phyloP scores from a whole-genome alignment of 2,113 vertebrate genomes.

The Petroica traversi region DNA sequence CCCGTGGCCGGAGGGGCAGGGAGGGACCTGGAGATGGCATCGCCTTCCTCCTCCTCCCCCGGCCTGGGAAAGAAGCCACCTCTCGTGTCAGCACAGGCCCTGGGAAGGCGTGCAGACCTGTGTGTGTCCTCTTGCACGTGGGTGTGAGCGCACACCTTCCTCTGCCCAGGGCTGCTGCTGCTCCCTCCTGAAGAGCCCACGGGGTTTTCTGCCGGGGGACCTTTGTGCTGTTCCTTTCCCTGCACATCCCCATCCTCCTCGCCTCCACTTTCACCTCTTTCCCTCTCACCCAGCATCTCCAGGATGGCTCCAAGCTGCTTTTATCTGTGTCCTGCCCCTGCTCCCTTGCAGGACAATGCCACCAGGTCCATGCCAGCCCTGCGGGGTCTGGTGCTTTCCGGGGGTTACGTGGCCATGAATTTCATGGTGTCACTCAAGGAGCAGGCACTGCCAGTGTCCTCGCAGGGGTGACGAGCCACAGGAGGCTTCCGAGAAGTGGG shows the following conservation, averaged over 20 bases:
- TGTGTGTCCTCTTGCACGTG: conserved; percentile 1
- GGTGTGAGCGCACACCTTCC: neutral
- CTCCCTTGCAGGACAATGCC: neutral
- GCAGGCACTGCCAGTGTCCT: neutral
- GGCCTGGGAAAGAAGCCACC: neutral
- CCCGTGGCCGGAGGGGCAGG: neutral
- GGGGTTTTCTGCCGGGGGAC: neutral
- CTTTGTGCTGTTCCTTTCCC: neutral
- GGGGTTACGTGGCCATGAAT: neutral
- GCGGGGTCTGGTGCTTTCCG: neutral
- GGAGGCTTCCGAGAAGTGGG: conserved; percentile 5
- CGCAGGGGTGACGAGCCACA: neutral
- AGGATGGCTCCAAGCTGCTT: neutral
- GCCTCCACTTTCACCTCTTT: accelerated
- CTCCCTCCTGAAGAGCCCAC: neutral
- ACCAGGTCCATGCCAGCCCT: accelerated
- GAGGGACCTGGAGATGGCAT: conserved; percentile 23
- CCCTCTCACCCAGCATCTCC: neutral
- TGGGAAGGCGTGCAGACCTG: neutral
- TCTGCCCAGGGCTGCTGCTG: neutral
- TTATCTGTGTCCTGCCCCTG: neutral
- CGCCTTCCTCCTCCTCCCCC: conserved; percentile 21
- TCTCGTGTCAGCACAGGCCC: conserved; percentile 43
- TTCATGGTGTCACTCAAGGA: neutral
- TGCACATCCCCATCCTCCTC: neutral